Conservation (phyloP, 2,797 vertebrate species). For the Gephyroberyx darwinii region DNA sequence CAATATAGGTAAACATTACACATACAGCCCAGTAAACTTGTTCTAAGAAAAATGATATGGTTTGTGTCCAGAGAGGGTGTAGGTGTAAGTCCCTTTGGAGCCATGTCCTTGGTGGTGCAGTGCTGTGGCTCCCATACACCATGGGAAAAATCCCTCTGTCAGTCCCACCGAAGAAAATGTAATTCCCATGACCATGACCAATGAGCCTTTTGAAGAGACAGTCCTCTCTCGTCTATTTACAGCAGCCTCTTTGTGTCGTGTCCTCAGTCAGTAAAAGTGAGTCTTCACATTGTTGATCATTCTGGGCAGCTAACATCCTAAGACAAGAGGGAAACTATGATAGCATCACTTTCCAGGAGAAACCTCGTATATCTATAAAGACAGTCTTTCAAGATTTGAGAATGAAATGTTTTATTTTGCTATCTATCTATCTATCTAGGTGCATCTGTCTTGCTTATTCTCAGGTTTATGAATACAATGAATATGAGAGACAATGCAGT, state of each 20-base stretch:
- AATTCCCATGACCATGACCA: not conserved
- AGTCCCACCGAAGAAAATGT: not conserved
- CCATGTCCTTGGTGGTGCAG: not conserved
- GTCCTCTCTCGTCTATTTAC: constrained; percentile 50
- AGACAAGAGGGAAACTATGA: constrained; percentile 12
- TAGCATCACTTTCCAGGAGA: constrained; percentile 10
- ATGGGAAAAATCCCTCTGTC: not conserved
- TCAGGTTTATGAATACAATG: not conserved
- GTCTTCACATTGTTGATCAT: constrained; percentile 69
- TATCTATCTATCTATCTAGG: too few relatives aligned
- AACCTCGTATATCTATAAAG: not conserved
- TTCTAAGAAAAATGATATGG: constrained; percentile 13
- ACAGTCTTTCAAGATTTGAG: constrained; percentile 2
- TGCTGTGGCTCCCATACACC: not conserved
- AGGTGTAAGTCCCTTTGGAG: too few relatives aligned
- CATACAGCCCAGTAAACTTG: constrained; percentile 37
- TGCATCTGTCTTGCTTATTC: not conserved
- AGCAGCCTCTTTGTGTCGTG: constrained; percentile 65
- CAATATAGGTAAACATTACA: not conserved
- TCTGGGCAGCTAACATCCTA: constrained; percentile 71
- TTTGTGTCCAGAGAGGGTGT: constrained; percentile 1
- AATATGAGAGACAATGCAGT: not conserved
- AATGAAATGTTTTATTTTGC: not conserved
- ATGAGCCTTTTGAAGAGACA: not conserved
- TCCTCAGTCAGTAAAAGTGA: constrained; percentile 59